Evolutionary conservation across 2,113 vertebrate species (phyloP).

Genomic region (Podarcis cretensis): DNA sequence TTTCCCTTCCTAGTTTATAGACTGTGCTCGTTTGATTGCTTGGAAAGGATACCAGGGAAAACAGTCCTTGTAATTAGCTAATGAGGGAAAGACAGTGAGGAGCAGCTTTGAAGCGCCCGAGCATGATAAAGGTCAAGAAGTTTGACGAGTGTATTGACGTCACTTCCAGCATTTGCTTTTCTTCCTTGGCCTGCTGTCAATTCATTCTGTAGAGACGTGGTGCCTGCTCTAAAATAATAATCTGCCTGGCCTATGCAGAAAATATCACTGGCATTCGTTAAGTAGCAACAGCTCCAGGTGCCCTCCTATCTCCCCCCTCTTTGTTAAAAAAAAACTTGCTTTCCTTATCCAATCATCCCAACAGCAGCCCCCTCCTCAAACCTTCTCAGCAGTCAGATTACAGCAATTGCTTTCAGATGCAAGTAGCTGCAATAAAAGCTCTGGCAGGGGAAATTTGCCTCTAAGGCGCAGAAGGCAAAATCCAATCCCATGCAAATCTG

Average conservation of each 20-base stretch:
- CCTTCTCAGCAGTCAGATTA: slow-evolving; percentile 8
- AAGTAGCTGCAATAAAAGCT: slow-evolving; percentile 50
- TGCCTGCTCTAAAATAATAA: neutral
- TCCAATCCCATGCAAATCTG: neutral
- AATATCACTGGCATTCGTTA: neutral
- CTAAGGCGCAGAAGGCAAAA: slow-evolving; percentile 44
- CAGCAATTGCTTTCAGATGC: slow-evolving; percentile 60
- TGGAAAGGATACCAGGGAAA: slow-evolving; percentile 34
- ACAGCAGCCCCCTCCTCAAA: neutral
- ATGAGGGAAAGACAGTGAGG: slow-evolving; percentile 17
- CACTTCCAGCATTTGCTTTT: slow-evolving; percentile 56
- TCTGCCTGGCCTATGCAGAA: fast-evolving
- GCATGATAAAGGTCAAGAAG: slow-evolving; percentile 39
- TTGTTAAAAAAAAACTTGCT: neutral
- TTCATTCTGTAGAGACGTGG: neutral
- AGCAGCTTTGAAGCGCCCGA: slow-evolving; percentile 17
- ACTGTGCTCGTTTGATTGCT: neutral
- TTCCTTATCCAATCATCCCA: neutral
- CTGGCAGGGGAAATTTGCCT: slow-evolving; percentile 49
- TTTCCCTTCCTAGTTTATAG: slow-evolving; percentile 36
- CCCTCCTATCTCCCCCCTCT: neutral
- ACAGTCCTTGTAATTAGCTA: slow-evolving; percentile 31
- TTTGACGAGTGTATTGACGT: slow-evolving; percentile 41
- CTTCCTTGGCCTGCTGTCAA: neutral
- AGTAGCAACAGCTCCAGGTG: neutral